Evolutionary conservation across 2,797 vertebrate genomes (phyloP).

Genomic region (Numenius phaeopus): DNA sequence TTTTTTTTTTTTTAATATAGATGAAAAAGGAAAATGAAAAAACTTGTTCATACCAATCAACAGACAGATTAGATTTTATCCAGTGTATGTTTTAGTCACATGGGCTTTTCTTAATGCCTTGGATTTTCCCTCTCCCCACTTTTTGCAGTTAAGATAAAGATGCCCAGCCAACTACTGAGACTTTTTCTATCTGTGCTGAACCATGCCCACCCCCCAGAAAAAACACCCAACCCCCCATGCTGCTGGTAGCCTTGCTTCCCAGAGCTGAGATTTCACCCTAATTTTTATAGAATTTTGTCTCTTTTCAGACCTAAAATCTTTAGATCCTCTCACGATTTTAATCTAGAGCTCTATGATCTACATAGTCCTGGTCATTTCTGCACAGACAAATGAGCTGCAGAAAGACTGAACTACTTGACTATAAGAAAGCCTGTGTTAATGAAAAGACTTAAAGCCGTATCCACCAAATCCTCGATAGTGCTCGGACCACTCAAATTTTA

Average conservation of each 20-base stretch:
- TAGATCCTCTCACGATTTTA: not conserved
- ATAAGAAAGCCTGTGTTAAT: not conserved
- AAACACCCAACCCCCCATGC: not conserved
- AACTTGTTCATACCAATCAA: not conserved
- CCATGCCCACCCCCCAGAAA: not conserved
- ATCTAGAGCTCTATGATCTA: not conserved
- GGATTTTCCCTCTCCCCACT: not conserved
- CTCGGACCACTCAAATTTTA: not conserved
- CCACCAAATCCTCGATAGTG: not conserved
- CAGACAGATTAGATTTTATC: not conserved
- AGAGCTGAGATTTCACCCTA: not conserved
- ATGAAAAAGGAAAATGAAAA: not conserved
- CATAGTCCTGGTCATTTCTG: not conserved
- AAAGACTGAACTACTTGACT: not conserved
- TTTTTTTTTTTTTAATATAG: not conserved
- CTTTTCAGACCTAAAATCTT: not conserved
- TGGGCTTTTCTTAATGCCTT: not conserved
- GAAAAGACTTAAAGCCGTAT: not conserved
- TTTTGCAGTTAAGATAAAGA: not conserved
- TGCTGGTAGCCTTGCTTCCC: not conserved
- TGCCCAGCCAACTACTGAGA: accelerated
- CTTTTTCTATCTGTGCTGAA: not conserved
- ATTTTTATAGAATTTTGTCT: not conserved
- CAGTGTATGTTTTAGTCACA: not conserved
- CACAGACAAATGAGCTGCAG: not conserved